Evolutionary conservation across 2,888 invertebrate species (phyloP), one percentile per base, ranked within the genome.

Genomic region (Diplazon laetatorius): DNA sequence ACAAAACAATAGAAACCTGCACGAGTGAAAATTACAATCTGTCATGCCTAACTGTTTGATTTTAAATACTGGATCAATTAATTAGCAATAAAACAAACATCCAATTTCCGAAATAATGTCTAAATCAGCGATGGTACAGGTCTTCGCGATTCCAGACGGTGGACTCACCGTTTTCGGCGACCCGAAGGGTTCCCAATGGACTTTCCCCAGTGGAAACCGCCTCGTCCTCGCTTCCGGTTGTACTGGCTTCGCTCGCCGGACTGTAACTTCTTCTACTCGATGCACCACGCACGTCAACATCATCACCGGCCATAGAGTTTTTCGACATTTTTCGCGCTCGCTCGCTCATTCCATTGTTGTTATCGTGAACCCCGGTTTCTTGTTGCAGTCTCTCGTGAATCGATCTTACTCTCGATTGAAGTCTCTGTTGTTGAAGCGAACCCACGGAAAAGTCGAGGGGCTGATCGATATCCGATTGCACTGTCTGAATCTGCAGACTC

Each of bases 371-470:
- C 30, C 84, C 83, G 30, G 70, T 78, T 18, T 76, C 72, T 30
- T 76, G 75, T 20, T 86, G 86, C 3, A 90, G 81, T 73, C 88
- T 86, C 74, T 89, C 90, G 60, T 88, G 85, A 70, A 87, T 85
- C 74, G 82, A 88, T 79, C 88, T 87, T 14, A 82, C 83, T 39
- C 87, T 82, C 35, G 87, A 82, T 44, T 88, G 87, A 72, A 88
- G 80, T 84, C 87, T 86, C 48, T 88, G 90, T 74, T 91, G 91
- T 63, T 91, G 90, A 81, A 93, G 91, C 78, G 93, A 93, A 80
- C 93, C 93, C 93, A 95, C 95, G 90, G 95, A 95, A 92, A 95
- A 95, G 92, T 95, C 95, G 86, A 95, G 92, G 85, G 95, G 95
- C 91, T 95, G 95, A 90, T 93, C 93, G 74, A 89, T 91, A 74